Evolutionary conservation across 2,797 vertebrate genomes (phyloP).

Genomic region (Acanthiza pusilla): DNA sequence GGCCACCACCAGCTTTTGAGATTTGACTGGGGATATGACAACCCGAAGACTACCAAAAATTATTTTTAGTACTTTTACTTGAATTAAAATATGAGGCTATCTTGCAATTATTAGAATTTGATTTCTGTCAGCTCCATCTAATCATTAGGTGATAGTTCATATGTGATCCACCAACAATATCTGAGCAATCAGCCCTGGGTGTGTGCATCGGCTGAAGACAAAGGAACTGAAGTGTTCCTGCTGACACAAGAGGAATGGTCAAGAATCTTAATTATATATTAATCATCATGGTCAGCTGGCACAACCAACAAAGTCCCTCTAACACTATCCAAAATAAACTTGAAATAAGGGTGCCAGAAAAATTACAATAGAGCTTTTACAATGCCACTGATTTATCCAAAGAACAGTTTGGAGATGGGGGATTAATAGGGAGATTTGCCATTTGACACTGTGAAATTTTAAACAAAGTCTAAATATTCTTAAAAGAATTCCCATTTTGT

Average conservation of each 20-base stretch:
- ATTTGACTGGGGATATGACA: rapidly evolving
- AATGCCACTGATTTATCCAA: neutral
- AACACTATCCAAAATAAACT: neutral
- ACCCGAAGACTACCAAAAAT: neutral
- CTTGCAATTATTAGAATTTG: neutral
- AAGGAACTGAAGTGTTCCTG: neutral
- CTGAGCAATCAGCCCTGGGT: neutral
- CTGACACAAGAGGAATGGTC: slow-evolving; percentile 10
- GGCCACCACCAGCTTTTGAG: neutral
- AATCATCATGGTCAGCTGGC: neutral
- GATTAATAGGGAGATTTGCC: neutral
- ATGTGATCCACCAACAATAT: neutral
- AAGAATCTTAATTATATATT: slow-evolving; percentile 30
- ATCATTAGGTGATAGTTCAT: slow-evolving; percentile 6
- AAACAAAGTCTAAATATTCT: neutral
- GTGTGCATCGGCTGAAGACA: neutral
- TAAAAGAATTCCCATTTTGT: neutral
- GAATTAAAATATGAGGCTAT: neutral
- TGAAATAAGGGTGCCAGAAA: neutral
- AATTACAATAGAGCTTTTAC: neutral
- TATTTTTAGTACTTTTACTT: neutral
- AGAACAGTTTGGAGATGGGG: neutral
- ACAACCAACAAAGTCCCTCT: neutral
- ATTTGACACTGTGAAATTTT: neutral
- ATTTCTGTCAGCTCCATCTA: neutral